Base-by-base conservation (phyloP, 1,140 invertebrate species). In the Protaetia brevitarsis region DNA sequence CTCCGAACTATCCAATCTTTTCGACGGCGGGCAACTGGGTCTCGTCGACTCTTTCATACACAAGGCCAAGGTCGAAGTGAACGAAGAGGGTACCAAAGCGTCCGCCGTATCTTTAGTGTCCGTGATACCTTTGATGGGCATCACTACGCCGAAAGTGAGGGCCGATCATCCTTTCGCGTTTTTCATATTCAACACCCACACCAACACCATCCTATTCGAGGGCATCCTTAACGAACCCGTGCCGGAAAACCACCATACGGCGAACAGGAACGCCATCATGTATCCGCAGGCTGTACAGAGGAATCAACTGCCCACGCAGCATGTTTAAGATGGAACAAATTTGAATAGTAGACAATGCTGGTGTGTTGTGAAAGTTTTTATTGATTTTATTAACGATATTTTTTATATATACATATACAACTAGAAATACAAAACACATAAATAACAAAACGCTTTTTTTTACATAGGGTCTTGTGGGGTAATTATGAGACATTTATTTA, bases 91-190 rank as follows among this genome's bases (percentile, higher is more conserved):
- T 11, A 89, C 86, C 26, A 79, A 86, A 36, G 89, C 89, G 13
- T 84, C 89, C 16, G 89, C 88, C 7, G 84, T 84, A 1, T 88
- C 89, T 45, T 82, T 84, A 74, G 84, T 79, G 1, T 73, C 81
- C 67, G 79, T 88, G 3, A 80, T 87, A 63, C 86, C 86, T 2
- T 74, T 89, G 8, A 88, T 88, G 76, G 82, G 81, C 11, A 76
- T 81, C 5, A 75, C 72, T 1, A 57, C 68, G 5, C 79, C 81
- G 27, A 75, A 76, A 29, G 80, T 92, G 70, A 79, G 69, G 45
- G 84, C 84, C 3, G 82, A 92, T 72, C 85, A 85, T 67, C 90
- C 90, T 2, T 92, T 92, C 73, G 29, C 90, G 0, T 91, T 91
- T 75, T 83, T 87, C 65, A 86, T 93, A 11, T 80, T 85, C 63